Conservation (phyloP, 1,140 invertebrate genomes). For the Zaprionus capensis region DNA sequence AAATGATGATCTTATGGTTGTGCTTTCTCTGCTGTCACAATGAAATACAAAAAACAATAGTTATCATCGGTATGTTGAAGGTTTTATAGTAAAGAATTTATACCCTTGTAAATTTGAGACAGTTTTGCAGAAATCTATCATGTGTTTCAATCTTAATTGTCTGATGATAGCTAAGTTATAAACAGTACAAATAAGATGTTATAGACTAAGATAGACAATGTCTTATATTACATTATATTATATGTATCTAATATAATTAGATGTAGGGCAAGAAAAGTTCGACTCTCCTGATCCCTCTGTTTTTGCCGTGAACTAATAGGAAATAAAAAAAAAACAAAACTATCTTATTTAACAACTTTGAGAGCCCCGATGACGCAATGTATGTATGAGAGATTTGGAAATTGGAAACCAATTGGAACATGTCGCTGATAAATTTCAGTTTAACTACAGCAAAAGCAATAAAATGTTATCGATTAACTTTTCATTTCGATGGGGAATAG, state of each 20-base stretch:
- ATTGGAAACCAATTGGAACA: constrained; percentile 27
- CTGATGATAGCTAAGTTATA: too few species aligned
- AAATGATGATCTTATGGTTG: constrained; percentile 35
- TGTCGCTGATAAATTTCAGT: constrained; percentile 17
- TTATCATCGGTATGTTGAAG: not conserved
- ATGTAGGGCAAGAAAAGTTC: too few species aligned
- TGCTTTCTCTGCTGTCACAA: constrained; percentile 32
- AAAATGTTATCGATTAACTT: constrained; percentile 21
- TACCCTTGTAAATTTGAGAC: too few species aligned
- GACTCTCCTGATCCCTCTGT: not conserved
- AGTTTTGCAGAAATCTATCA: not conserved
- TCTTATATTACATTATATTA: too few species aligned
- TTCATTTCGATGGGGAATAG: not conserved
- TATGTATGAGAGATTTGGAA: constrained; percentile 6
- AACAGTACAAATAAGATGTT: too few species aligned
- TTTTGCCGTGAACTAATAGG: not conserved
- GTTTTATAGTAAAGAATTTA: not conserved
- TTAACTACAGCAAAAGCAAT: constrained; percentile 14
- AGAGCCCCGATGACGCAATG: constrained; percentile 28
- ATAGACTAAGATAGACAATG: too few species aligned
- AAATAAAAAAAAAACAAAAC: constrained; percentile 2
- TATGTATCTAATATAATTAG: too few species aligned
- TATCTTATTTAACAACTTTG: constrained; percentile 13
- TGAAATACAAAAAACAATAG: not conserved
- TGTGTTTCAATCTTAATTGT: not conserved